These are phyloP conservation scores for Metalampra italica DNA, from an alignment of 2,888 invertebrate species.

Conservation along the genomic window DNA sequence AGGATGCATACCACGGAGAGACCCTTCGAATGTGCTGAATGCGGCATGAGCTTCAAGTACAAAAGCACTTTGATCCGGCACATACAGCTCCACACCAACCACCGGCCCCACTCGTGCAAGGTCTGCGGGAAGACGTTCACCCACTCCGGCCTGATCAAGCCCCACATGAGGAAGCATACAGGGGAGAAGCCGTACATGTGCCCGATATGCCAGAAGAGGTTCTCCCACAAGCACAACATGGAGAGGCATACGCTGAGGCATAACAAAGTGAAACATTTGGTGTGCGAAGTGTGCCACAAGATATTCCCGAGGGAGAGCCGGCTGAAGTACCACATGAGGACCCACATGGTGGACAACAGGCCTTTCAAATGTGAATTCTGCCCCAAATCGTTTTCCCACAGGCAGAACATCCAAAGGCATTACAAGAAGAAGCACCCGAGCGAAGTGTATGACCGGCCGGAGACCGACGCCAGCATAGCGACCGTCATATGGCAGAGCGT, in stretches of 20 bases:
- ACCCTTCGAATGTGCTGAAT: constrained; percentile 19
- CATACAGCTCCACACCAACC: constrained; percentile 37
- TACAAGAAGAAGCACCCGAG: constrained; percentile 54
- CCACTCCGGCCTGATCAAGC: constrained; percentile 32
- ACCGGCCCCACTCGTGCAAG: constrained; percentile 22
- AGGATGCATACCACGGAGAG: constrained; percentile 20
- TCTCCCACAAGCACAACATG: constrained; percentile 41
- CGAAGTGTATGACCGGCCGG: constrained; percentile 30
- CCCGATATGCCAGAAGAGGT: constrained; percentile 20
- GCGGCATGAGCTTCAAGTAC: constrained; percentile 38
- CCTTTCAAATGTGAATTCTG: constrained; percentile 48
- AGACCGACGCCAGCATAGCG: constrained; percentile 53
- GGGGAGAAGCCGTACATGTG: constrained; percentile 40
- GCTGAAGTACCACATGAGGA: constrained; percentile 18
- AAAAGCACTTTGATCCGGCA: constrained; percentile 49
- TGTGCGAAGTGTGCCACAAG: constrained; percentile 16
- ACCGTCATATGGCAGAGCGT: constrained; percentile 38
- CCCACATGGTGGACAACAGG: constrained; percentile 33
- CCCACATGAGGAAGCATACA: constrained; percentile 46
- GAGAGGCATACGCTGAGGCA: constrained; percentile 33
- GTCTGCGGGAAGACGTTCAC: constrained; percentile 33
- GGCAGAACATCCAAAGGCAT: constrained; percentile 53
- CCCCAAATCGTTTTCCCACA: constrained; percentile 50
- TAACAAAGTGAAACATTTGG: constrained; percentile 11
- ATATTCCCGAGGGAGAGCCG: constrained; percentile 14